Conservation (phyloP, 2,888 invertebrate genomes). For the Rapana venosa region DNA sequence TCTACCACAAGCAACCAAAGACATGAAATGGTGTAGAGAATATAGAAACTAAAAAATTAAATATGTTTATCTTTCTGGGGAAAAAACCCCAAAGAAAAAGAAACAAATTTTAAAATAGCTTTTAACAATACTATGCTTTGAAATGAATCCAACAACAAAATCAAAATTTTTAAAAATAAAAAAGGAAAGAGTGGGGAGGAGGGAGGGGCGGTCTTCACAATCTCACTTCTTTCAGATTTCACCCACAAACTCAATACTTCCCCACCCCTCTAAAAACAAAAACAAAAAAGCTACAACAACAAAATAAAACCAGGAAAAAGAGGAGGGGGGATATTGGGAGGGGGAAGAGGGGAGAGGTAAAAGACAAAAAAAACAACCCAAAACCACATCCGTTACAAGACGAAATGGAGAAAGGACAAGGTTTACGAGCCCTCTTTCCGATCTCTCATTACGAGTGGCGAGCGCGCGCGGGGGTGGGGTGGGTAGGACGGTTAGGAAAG, state of each 20-base stretch:
- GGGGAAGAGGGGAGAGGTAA: neutral
- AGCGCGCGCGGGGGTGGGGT: neutral
- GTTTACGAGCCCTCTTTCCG: conserved; percentile 27
- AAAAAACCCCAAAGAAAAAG: no score
- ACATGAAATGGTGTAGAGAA: no score
- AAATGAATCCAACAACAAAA: neutral
- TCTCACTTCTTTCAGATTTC: neutral
- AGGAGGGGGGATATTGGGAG: neutral
- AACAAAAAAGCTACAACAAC: neutral
- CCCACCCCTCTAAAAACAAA: neutral
- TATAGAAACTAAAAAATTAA: no score
- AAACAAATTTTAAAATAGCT: neutral
- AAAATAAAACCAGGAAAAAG: neutral
- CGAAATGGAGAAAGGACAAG: conserved; percentile 23
- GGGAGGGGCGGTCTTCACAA: neutral
- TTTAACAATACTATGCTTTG: neutral
- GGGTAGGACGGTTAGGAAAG: neutral
- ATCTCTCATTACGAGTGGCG: conserved; percentile 29
- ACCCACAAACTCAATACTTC: neutral
- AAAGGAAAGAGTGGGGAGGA: neutral
- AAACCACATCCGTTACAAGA: neutral
- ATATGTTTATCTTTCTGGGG: no score
- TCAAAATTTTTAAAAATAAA: neutral
- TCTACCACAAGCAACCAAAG: no score
- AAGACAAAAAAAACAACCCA: neutral